Conservation (phyloP, 2,113 vertebrate species). For the Semnornis frantzii region DNA sequence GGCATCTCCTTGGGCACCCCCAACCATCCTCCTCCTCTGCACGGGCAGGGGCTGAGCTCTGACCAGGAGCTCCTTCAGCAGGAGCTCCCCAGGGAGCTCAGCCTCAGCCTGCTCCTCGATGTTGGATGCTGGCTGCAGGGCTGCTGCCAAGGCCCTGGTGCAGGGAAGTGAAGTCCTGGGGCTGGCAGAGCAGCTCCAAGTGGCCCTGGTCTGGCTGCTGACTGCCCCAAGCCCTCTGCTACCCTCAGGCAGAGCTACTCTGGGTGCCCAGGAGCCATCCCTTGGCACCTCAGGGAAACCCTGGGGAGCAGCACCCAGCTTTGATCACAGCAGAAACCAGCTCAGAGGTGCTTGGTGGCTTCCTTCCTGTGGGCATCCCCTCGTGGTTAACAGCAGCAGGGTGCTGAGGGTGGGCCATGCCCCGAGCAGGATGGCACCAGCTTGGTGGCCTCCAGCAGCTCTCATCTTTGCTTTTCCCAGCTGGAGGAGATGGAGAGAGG, state of each 20-base stretch:
- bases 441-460: neutral
- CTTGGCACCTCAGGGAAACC: neutral
- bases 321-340: neutral
- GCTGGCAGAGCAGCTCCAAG: neutral
- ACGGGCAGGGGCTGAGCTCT: neutral
- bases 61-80: neutral
- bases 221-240: neutral
- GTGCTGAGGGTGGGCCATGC: rapidly evolving
- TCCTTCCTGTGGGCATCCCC: neutral
- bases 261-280: neutral
- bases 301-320: neutral
- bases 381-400: neutral
- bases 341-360: neutral
- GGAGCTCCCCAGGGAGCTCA: neutral
- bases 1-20: neutral
- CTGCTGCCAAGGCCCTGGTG: neutral
- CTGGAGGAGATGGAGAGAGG: neutral
- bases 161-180: neutral
- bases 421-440: neutral
- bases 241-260: neutral
- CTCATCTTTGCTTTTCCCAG: neutral
- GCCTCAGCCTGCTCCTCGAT: neutral
- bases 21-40: neutral
- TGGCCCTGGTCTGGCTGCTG: neutral
- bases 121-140: neutral